phyloP scores from a whole-genome alignment of 2,888 invertebrate species.

The Beris chalybata region DNA sequence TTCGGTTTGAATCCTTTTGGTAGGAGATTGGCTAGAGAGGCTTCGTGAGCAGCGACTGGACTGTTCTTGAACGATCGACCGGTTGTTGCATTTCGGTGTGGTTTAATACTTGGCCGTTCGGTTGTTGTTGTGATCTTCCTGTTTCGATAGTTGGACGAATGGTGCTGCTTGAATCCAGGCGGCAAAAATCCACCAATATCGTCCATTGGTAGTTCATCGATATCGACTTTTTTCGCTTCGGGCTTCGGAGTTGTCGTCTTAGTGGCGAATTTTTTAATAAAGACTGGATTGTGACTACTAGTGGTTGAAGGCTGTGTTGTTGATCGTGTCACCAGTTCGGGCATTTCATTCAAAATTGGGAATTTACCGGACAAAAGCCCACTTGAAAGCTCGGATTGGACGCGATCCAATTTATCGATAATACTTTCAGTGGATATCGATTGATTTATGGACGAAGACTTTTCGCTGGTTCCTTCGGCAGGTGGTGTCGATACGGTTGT shows the following conservation, averaged over 20 bases:
- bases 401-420: slow-evolving; percentile 81
- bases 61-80: slow-evolving; percentile 62
- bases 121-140: slow-evolving; percentile 59
- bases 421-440: slow-evolving; percentile 76
- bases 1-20: slow-evolving; percentile 66
- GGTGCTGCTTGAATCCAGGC: slow-evolving; percentile 63
- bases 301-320: slow-evolving; percentile 52
- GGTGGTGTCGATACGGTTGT: slow-evolving; percentile 39
- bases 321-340: slow-evolving; percentile 42
- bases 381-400: slow-evolving; percentile 81
- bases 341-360: slow-evolving; percentile 69
- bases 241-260: slow-evolving; percentile 51
- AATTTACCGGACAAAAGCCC: slow-evolving; percentile 74
- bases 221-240: slow-evolving; percentile 51
- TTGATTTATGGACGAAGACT: neutral
- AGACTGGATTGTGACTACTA: slow-evolving; percentile 63
- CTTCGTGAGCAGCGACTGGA: slow-evolving; percentile 60
- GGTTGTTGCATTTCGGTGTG: slow-evolving; percentile 52
- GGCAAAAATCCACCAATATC: slow-evolving; percentile 66
- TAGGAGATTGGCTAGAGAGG: slow-evolving; percentile 56
- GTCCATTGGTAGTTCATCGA: slow-evolving; percentile 61
- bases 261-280: slow-evolving; percentile 68
- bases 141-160: slow-evolving; percentile 60
- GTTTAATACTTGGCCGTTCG: slow-evolving; percentile 43
- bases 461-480: slow-evolving; percentile 35